Evolutionary conservation across 2,113 vertebrate genomes (phyloP).

Genomic region (Heliornis fulica): DNA sequence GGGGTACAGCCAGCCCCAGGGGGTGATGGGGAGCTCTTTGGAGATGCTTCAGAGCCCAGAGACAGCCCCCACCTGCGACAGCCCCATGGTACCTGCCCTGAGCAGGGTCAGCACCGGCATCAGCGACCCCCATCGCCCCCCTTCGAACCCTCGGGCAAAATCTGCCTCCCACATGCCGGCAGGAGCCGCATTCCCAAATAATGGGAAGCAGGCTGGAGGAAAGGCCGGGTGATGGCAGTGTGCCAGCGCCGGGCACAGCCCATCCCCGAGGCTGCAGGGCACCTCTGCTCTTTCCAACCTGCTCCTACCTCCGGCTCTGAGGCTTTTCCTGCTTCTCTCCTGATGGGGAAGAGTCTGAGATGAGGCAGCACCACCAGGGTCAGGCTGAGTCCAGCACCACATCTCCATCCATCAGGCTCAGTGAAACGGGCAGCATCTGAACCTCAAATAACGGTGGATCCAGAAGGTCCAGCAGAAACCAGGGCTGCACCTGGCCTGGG

Average conservation of each 20-base stretch:
- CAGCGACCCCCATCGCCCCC: neutral
- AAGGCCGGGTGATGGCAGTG: neutral
- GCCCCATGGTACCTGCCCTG: accelerated
- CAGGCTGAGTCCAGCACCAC: neutral
- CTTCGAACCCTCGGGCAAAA: neutral
- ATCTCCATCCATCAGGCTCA: accelerated
- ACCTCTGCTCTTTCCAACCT: too few species aligned
- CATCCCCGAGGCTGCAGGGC: neutral
- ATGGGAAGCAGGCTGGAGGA: conserved; percentile 31
- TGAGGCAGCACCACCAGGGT: accelerated
- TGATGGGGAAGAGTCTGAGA: accelerated
- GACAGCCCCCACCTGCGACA: accelerated
- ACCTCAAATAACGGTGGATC: accelerated
- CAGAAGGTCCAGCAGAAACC: neutral
- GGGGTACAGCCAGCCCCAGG: neutral
- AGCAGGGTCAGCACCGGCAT: accelerated
- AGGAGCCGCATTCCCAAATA: conserved; percentile 28
- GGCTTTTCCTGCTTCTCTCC: neutral
- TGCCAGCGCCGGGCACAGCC: neutral
- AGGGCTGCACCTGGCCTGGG: neutral
- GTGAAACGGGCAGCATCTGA: accelerated
- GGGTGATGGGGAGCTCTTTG: accelerated
- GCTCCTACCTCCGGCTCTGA: neutral
- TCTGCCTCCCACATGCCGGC: conserved; percentile 23
- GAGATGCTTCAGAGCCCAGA: neutral